phyloP scores from a whole-genome alignment of 2,113 vertebrate genomes.

The Stigmatopora argus region DNA sequence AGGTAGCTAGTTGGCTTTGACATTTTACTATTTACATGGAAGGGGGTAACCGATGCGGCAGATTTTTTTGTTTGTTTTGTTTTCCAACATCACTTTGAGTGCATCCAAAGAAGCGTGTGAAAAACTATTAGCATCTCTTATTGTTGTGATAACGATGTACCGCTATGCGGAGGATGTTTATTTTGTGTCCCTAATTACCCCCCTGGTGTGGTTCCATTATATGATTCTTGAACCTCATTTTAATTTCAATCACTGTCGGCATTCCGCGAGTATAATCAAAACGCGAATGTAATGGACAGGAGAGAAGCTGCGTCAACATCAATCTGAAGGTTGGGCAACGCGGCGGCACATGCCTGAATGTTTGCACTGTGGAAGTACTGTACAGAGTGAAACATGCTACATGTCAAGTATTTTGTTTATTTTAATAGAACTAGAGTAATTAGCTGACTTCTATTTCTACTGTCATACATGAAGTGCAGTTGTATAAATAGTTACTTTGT shows the following conservation, averaged over 20 bases:
- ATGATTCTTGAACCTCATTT: conserved; percentile 19
- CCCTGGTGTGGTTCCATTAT: conserved; percentile 9
- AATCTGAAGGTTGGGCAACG: conserved; percentile 24
- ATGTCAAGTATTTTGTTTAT: conserved; percentile 18
- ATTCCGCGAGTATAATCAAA: conserved; percentile 39
- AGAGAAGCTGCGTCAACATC: conserved; percentile 14
- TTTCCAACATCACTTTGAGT: not conserved
- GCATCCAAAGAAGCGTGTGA: conserved; percentile 16
- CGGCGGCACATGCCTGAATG: conserved; percentile 21
- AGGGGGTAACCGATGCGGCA: not conserved
- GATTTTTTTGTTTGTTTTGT: not conserved
- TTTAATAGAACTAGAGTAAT: conserved; percentile 24
- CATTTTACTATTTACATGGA: conserved; percentile 23
- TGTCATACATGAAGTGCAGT: conserved; percentile 23
- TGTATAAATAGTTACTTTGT: conserved; percentile 33
- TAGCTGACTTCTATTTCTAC: conserved; percentile 28
- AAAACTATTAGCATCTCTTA: conserved; percentile 3
- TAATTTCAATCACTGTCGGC: conserved; percentile 17
- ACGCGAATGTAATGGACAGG: conserved; percentile 48
- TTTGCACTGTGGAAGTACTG: conserved; percentile 67
- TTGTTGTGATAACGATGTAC: conserved; percentile 25
- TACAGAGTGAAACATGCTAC: conserved; percentile 39
- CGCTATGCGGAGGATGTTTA: conserved; percentile 18
- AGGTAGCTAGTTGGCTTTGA: conserved; percentile 15
- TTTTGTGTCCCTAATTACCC: conserved; percentile 14